phyloP scores from a whole-genome alignment of 1,140 invertebrate genomes.

The Coptotermes formosanus region DNA sequence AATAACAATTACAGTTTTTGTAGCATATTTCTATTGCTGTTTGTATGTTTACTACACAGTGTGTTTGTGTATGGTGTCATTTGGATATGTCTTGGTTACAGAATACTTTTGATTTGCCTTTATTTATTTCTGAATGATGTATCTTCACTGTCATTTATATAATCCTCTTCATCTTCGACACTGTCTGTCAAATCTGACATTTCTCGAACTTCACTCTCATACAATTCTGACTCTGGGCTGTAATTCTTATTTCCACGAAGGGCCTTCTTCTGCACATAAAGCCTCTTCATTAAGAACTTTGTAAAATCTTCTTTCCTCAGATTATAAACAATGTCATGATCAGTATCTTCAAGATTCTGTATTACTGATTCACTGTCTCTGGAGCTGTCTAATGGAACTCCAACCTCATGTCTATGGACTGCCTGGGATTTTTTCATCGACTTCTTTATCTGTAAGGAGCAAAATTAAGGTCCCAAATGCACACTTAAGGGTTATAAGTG shows the following conservation, averaged over 20 bases:
- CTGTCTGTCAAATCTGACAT: background rate
- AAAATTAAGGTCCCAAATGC: too few species aligned
- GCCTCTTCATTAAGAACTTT: background rate
- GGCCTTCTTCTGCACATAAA: background rate
- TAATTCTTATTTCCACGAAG: background rate
- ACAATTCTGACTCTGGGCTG: slow-evolving; percentile 19
- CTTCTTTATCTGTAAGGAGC: background rate
- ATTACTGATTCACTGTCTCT: background rate
- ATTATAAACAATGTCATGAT: background rate
- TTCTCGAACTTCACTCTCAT: background rate
- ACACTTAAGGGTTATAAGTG: too few species aligned
- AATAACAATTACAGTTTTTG: too few species aligned
- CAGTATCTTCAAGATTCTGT: background rate
- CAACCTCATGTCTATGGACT: background rate
- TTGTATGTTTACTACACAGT: too few species aligned
- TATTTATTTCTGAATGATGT: background rate
- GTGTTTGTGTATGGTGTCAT: too few species aligned
- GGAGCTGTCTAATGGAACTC: background rate
- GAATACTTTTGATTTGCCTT: too few species aligned
- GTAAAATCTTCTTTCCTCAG: background rate
- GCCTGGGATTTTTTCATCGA: slow-evolving; percentile 16
- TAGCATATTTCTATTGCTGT: too few species aligned
- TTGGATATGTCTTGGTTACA: too few species aligned
- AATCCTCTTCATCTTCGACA: background rate
- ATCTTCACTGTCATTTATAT: background rate